Evolutionary conservation across 2,888 invertebrate species (phyloP).

Genomic region (Malacosoma neustria): DNA sequence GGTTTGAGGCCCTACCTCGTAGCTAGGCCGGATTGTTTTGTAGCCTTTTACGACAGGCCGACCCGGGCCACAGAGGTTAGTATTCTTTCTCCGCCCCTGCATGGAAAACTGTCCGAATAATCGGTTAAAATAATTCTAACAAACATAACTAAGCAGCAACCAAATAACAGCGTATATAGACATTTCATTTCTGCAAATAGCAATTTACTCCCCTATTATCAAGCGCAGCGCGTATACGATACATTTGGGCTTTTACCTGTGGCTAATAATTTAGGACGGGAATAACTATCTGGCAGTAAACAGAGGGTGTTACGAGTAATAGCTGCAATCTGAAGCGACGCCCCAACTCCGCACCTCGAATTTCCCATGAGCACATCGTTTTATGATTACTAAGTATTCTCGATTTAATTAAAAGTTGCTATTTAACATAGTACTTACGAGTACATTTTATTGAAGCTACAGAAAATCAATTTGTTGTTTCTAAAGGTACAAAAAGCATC

Average conservation of each 20-base stretch:
- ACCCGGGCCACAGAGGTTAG: too few species aligned
- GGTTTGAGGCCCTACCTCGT: too few species aligned
- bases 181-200: constrained; percentile 31
- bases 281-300: constrained; percentile 60
- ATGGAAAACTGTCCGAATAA: too few species aligned
- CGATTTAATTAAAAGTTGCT: too few species aligned
- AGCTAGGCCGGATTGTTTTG: too few species aligned
- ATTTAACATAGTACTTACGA: too few species aligned
- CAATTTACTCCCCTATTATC: constrained; percentile 40
- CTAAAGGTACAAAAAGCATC: too few species aligned
- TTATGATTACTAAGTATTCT: constrained; percentile 28
- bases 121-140: not conserved
- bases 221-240: constrained; percentile 28
- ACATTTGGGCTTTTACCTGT: constrained; percentile 36
- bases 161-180: constrained; percentile 5
- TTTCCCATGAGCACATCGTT: constrained; percentile 55
- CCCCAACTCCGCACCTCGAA: constrained; percentile 45
- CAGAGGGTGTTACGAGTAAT: constrained; percentile 59
- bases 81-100: too few species aligned
- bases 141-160: not conserved
- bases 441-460: too few species aligned
- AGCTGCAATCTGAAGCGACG: constrained; percentile 59
- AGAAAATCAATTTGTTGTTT: too few species aligned
- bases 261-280: constrained; percentile 56
- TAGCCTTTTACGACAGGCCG: too few species aligned